These are phyloP conservation scores for Crepidodera aurea DNA, from an alignment of 2,888 invertebrate species.

Conservation along the genomic window DNA sequence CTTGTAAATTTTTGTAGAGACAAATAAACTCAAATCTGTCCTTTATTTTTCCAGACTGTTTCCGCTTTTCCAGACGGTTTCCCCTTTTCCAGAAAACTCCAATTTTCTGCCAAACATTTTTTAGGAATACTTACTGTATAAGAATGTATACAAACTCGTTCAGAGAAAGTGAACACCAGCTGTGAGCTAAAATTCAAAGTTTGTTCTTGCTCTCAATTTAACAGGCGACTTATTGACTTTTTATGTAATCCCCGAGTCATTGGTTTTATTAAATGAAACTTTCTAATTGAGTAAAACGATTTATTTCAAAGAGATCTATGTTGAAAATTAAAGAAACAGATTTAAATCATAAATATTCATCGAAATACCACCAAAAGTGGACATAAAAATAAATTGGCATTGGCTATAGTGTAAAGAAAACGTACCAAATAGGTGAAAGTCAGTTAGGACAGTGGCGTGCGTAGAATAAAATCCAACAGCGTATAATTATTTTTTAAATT, in stretches of 20 bases:
- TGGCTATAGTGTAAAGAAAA: neutral
- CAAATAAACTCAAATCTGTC: too few relatives aligned
- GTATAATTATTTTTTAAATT: too few relatives aligned
- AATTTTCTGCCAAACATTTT: too few relatives aligned
- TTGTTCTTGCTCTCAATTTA: slow-evolving; percentile 3
- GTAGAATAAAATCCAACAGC: too few relatives aligned
- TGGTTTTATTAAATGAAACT: slow-evolving; percentile 5
- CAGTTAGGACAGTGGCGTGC: too few relatives aligned
- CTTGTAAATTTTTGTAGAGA: too few relatives aligned
- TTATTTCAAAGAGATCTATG: slow-evolving; percentile 4
- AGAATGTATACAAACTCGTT: neutral
- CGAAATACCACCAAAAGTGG: neutral
- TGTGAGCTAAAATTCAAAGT: neutral
- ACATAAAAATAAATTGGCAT: neutral
- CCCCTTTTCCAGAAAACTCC: too few relatives aligned
- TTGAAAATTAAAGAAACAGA: neutral
- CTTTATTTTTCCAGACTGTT: too few relatives aligned
- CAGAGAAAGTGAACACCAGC: neutral
- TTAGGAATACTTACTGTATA: too few relatives aligned
- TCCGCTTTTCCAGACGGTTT: too few relatives aligned
- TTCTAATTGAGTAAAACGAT: slow-evolving; percentile 10
- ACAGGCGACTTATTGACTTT: neutral
- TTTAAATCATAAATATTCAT: neutral
- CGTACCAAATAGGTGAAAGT: too few relatives aligned
- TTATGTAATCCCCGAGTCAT: neutral